These are phyloP conservation scores for Leucoraja ocellata DNA, from an alignment of 2,797 vertebrate species.

Conservation along the genomic window DNA sequence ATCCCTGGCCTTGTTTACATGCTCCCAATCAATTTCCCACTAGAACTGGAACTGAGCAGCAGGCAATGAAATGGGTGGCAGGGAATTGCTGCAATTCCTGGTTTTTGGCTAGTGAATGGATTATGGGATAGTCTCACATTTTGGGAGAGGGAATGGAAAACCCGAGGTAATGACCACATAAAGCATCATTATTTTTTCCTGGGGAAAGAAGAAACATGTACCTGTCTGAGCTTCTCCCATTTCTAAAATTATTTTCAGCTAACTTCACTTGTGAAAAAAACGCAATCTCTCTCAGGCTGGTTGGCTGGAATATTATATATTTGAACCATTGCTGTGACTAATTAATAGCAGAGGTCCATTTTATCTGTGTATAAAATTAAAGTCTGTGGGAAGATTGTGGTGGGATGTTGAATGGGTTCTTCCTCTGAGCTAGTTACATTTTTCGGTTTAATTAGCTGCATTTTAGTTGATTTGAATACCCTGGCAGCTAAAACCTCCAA, in stretches of 20 bases:
- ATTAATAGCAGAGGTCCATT: neutral
- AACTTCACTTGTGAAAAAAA: neutral
- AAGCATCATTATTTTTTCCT: neutral
- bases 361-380: neutral
- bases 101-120: neutral
- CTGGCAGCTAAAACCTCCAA: neutral
- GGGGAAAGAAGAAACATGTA: neutral
- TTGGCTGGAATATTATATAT: neutral
- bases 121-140: neutral
- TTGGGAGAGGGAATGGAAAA: neutral
- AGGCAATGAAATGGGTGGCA: neutral
- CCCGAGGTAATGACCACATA: neutral
- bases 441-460: neutral
- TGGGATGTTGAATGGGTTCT: neutral
- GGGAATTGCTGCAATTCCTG: neutral
- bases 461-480: neutral
- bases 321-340: neutral
- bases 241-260: neutral
- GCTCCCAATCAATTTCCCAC: neutral
- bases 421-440: neutral
- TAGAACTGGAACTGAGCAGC: neutral
- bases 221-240: neutral
- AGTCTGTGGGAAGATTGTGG: neutral
- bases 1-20: neutral
- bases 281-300: neutral